Conservation (phyloP, 2,797 vertebrate species). For the Morus bassanus region DNA sequence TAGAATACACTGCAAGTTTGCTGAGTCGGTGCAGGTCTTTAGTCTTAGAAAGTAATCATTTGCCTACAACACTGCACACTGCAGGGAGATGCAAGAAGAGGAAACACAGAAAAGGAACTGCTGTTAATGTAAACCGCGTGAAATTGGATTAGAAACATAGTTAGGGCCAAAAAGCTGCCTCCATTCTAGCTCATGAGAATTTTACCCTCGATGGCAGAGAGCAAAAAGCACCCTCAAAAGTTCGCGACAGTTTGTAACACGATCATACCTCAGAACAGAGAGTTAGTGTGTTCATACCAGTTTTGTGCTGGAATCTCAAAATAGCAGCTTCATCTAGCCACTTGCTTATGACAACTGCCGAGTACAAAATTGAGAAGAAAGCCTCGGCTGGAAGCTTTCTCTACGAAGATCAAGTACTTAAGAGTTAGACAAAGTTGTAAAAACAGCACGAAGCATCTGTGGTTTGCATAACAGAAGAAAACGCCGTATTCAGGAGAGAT, state of each 20-base stretch:
- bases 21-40: not conserved
- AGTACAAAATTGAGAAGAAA: not conserved
- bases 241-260: fast-evolving
- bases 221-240: not conserved
- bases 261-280: not conserved
- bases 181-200: not conserved
- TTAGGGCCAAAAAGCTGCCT: not conserved
- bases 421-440: not conserved
- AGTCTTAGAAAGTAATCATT: not conserved
- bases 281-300: not conserved
- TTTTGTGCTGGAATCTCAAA: not conserved
- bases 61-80: not conserved
- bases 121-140: not conserved
- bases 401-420: not conserved
- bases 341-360: not conserved
- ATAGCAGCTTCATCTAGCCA: not conserved
- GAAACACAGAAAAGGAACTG: not conserved
- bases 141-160: not conserved
- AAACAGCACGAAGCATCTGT: not conserved
- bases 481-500: not conserved
- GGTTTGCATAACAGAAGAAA: not conserved
- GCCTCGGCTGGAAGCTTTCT: not conserved
- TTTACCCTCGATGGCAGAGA: not conserved
- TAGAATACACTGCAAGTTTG: not conserved
- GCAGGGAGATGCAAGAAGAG: not conserved